Conservation (phyloP, 2,888 invertebrate genomes). For the Tetramorium bicarinatum region DNA sequence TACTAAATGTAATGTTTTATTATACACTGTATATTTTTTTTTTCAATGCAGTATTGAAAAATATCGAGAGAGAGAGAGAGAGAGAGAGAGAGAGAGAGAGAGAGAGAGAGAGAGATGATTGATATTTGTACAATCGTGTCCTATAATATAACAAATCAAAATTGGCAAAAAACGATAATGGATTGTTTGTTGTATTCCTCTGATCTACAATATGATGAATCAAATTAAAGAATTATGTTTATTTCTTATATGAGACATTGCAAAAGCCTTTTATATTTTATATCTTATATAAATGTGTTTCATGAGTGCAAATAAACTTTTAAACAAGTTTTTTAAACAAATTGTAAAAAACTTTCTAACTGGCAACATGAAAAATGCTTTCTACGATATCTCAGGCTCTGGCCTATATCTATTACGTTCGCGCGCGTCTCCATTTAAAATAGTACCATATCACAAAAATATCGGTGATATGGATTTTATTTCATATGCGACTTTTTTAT, state of each 20-base stretch:
- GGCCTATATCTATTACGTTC: not conserved
- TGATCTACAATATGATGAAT: not conserved
- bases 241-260: not conserved
- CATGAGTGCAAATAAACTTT: not conserved
- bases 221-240: not conserved
- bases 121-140: not conserved
- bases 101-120: not conserved
- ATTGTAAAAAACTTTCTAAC: not conserved
- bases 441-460: not conserved
- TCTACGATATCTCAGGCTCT: not conserved
- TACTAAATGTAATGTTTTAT: constrained; percentile 10
- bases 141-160: not conserved
- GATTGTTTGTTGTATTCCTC: not conserved
- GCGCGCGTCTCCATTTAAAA: not conserved
- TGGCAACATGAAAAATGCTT: not conserved
- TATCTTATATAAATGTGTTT: not conserved
- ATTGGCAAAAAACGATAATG: not conserved
- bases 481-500: not conserved
- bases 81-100: not conserved
- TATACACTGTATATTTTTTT: not conserved
- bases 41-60: not conserved
- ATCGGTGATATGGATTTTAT: not conserved
- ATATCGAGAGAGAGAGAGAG: not conserved
- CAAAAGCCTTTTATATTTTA: too few species aligned
- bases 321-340: not conserved